Evolutionary conservation across 2,113 vertebrate genomes (phyloP), one percentile per base, ranked within the genome.

Genomic region (Marcusenius ussheri): DNA sequence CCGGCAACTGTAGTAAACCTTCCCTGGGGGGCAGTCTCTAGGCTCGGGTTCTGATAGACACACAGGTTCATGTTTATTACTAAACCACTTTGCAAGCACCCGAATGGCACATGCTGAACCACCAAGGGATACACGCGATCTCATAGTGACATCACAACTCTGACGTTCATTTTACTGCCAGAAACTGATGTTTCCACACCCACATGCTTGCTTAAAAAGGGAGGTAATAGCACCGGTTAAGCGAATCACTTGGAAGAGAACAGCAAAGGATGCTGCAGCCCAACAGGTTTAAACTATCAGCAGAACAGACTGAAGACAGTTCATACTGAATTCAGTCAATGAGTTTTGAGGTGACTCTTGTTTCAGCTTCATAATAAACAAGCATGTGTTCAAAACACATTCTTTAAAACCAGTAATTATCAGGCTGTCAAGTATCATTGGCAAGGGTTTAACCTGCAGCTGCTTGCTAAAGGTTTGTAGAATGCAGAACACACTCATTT

Each of bases 1-100:
- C 53, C 93, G 95, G 93, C 98, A 99, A 96, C 97, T 97, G 88
- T 98, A 98, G 93, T 98, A 99, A 88, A 97, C 95, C 94, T 99
- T 99, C 91, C 97, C 98, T 92, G 97, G 97, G 70, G 97, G 97
- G 93, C 98, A 99, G 39, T 96, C 95, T 39, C 94, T 94, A 3
- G 93, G 94, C 87, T 96, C 95, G 45, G 95, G 93, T 92, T 96
- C 96, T 96, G 87, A 11, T 15, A 42, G 45, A 11, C 15, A 46
- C 21, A 70, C 1, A 3, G 13, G 46, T 3, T 49, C 27, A 39
- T 5, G 50, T 17, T 31, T 15, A 42, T 84, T 7, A 83, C 70
- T 53, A 3, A 53, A 35, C 5, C 46, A 50, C 70, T 74, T 77
- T 3, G 46, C n/a, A 89, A 10, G 70, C 46, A 74, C 88, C 62